Base-by-base conservation (phyloP, 1,140 invertebrate genomes). In the Leptoteleia sp. region DNA sequence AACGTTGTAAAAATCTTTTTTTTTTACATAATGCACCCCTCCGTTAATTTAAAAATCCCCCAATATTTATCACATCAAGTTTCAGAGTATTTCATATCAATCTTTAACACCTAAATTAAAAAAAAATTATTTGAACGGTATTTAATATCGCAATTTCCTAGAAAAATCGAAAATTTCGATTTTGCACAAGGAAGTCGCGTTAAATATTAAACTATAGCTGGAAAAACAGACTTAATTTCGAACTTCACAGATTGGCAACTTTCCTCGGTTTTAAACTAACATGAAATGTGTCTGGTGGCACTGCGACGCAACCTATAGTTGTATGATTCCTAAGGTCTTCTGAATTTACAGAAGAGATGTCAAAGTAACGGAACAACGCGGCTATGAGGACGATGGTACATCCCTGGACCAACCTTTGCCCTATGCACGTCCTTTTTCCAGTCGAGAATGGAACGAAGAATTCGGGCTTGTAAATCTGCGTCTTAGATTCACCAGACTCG, bases 401-500 rank as follows among this genome's bases (percentile, higher is more conserved):
- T 13, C 93, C 92, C 25, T 93, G 93, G 0, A 96, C 94, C 12
- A 98, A 88, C 40, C 93, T 93, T 85, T 96, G 95, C 0, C 96
- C 96, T 33, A 97, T 93, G 83, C 96, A 98, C 0, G 95, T 95
- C 11, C 96, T 90, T 79, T 95, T 94, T 0, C 96, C 94, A 38
- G 94, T 95, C 75, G 95, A 94, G 88, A 97, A 97, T 0, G 96
- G 96, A 5, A 96, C 89, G 81, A 96, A 97, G 83, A 94, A 92
- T 0, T 93, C 88, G 5, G 89, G 89, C 59, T 85, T 89, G 3
- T 83, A 40, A 0, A 91, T 76, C 59, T 70, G 79, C 27, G 84
- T 57, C 47, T 73, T 79, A 9, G 19, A n/a, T 19, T 65, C 70
- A 1, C 54, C 61, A 5, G 59, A 48, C 5, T 45, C 16, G 4